Evolutionary conservation across 1,140 invertebrate species (phyloP).

Genomic region (Magallana ariakensis): DNA sequence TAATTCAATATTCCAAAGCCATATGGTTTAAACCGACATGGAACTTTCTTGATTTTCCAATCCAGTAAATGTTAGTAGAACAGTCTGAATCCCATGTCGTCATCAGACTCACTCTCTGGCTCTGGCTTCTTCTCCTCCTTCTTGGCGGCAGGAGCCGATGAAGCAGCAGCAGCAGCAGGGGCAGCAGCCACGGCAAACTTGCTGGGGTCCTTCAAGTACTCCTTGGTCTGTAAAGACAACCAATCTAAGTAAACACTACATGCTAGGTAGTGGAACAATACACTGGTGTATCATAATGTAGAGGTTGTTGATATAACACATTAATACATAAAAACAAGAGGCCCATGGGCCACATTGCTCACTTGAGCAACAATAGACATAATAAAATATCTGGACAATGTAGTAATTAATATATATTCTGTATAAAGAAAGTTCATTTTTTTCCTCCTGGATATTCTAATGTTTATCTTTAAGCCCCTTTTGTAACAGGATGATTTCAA

Average conservation of each 20-base stretch:
- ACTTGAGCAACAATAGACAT: no score
- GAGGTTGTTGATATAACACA: no score
- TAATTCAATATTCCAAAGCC: constrained; percentile 14
- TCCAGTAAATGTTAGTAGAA: constrained; percentile 73
- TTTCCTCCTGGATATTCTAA: no score
- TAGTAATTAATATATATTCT: background rate
- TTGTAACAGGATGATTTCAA: background rate
- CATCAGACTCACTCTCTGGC: constrained; percentile 77
- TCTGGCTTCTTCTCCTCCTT: constrained; percentile 79
- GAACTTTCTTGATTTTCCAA: background rate
- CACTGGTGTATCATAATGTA: no score
- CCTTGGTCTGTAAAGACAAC: constrained; percentile 77
- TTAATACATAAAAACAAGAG: background rate
- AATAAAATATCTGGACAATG: background rate
- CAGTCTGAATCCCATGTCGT: constrained; percentile 77
- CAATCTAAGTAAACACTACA: background rate
- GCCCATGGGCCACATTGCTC: background rate
- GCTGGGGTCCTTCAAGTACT: constrained; percentile 89
- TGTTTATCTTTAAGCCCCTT: background rate
- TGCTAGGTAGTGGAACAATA: background rate
- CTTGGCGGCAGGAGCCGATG: constrained; percentile 81
- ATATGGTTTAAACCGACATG: constrained; percentile 41
- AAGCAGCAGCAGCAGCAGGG: constrained; percentile 83
- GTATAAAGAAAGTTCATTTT: background rate
- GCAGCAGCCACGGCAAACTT: constrained; percentile 90